A percentile compares a stretch with the other conserved stretches of the same genome.
Conservation (phyloP, 2,888 invertebrate genomes). For the Apamea anceps region DNA sequence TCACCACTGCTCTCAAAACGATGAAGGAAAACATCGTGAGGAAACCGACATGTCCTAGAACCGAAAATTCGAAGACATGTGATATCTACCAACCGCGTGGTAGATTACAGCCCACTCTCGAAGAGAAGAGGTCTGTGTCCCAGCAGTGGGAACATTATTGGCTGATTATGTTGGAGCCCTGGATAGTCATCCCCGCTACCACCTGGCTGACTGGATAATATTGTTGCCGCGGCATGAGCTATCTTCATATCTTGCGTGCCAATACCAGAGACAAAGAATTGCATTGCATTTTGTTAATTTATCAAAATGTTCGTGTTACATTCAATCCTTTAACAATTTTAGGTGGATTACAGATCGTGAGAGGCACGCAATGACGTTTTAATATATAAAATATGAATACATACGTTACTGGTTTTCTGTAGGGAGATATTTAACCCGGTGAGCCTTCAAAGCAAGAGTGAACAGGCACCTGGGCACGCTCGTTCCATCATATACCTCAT, state of each 20-base stretch:
- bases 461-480: background rate
- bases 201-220: background rate
- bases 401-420: conserved; percentile 6
- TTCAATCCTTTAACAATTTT: conserved; percentile 18
- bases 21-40: too few relatives aligned
- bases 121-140: background rate
- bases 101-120: background rate
- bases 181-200: background rate
- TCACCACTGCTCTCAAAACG: too few relatives aligned
- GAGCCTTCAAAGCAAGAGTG: background rate
- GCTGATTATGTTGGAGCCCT: background rate
- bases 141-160: background rate
- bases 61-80: background rate
- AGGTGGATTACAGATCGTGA: conserved; percentile 40
- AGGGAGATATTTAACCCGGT: background rate
- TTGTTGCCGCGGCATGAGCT: background rate
- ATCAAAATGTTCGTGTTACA: conserved; percentile 36
- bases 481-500: background rate
- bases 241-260: too few relatives aligned
- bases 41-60: background rate
- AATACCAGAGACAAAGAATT: too few relatives aligned
- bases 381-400: background rate
- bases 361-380: conserved; percentile 19
- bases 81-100: background rate
- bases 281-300: background rate